Percentiles rank a stretch among this genome's conserved stretches.
Conservation (phyloP, 2,113 vertebrate species). For the Zapornia atra region DNA sequence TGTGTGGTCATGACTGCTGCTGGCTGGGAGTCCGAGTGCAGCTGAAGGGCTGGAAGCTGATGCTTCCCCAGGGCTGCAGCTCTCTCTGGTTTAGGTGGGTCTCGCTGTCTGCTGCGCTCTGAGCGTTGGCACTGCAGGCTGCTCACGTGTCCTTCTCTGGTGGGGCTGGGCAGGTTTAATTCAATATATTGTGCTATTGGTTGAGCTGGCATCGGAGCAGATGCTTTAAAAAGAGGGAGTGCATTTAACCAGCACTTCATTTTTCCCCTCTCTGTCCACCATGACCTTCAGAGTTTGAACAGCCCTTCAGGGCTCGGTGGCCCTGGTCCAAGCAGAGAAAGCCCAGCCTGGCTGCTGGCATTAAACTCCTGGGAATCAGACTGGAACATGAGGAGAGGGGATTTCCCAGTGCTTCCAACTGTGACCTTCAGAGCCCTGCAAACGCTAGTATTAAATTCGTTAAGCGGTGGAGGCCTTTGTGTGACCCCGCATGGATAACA, state of each 20-base stretch:
- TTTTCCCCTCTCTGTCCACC: background rate
- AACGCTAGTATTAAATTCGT: background rate
- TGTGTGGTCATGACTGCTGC: background rate
- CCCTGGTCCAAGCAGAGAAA: background rate
- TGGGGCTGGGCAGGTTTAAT: background rate
- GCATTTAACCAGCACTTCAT: background rate
- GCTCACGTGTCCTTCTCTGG: background rate
- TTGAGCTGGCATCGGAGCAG: background rate
- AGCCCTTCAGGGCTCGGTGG: background rate
- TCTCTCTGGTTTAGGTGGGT: background rate
- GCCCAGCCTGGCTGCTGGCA: conserved; percentile 34
- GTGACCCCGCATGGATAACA: background rate
- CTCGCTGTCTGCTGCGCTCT: background rate
- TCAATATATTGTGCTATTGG: background rate
- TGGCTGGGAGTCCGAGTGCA: fast-evolving
- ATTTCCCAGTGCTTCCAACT: conserved; percentile 49
- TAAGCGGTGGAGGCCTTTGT: background rate
- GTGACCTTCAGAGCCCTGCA: conserved; percentile 48
- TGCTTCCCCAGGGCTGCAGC: background rate
- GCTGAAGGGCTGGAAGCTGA: background rate
- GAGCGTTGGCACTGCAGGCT: background rate
- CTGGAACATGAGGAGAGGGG: conserved; percentile 24
- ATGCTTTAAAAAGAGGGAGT: background rate
- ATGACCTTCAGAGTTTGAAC: conserved; percentile 15
- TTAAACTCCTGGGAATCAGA: background rate